Base-by-base conservation (phyloP, 2,113 vertebrate species). In the Ictalurus furcatus region DNA sequence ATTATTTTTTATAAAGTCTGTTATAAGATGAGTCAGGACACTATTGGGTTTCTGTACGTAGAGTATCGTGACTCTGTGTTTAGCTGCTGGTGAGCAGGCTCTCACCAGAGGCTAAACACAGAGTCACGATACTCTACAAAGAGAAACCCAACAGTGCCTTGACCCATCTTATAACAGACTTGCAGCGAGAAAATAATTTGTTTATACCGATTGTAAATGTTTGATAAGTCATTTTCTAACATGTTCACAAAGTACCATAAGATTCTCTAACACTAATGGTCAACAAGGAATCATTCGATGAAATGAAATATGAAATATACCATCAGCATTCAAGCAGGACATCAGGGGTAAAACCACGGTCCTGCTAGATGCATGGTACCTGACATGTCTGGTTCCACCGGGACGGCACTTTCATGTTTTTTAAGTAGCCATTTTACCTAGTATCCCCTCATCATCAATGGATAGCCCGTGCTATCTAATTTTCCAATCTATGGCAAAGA, bases 321-420 rank as follows among this genome's bases (percentile, higher is more conserved):
- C 44, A 9, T 8, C n/a, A 69, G 12, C 44, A 58, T 85, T 48
- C 61, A 40, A 13, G 12, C 59, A 58, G 44, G 76, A 69, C 23
- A 25, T 34, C 30, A 61, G 48, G 19, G 9, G 9, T 34, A 59
- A 84, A n/a, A 83, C 37, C n/a, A 37, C 17, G n/a, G 82, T 71
- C 84, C 34, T 28, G 59, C 81, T 86, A 34, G 80, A 74, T 63
- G 81, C 74, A 58, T 74, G 88, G 86, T 56, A 73, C 30, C 63
- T 78, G 56, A 90, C 87, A 84, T 85, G 85, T 79, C 90, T 67
- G 81, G 78, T 76, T 88, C 85, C 88, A 79, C 73, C 2, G 65
- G 30, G 87, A n/a, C 56, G 83, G 17, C 59, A 76, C 58, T 86
- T 89, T 87, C 90, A 90, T 92, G 92, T 90, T 91, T 91, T 90